Percentiles rank a stretch among this genome's conserved stretches.
These are phyloP conservation scores for Chiloscyllium plagiosum DNA, from an alignment of 2,113 vertebrate genomes.

Conservation along the genomic window DNA sequence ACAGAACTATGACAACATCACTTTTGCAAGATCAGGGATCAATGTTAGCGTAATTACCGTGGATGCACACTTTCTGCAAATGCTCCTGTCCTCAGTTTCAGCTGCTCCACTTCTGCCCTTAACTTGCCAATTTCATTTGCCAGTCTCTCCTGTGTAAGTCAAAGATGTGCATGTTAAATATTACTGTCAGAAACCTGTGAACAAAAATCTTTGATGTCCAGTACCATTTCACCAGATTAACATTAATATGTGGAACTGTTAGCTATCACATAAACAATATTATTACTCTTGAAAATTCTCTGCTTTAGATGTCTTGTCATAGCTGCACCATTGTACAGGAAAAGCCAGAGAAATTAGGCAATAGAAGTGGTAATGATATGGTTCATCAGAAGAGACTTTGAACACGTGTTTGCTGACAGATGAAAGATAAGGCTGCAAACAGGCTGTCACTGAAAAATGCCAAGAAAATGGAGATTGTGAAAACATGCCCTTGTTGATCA, in stretches of 20 bases:
- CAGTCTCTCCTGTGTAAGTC: conserved; percentile 68
- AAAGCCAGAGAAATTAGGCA: neutral
- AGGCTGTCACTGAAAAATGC: neutral
- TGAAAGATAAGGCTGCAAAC: neutral
- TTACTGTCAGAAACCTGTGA: neutral
- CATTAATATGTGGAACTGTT: neutral
- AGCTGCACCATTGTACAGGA: neutral
- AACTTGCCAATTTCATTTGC: conserved; percentile 92
- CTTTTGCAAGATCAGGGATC: neutral
- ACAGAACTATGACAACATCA: neutral
- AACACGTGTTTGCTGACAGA: neutral
- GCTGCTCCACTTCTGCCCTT: conserved; percentile 84
- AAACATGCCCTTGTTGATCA: neutral
- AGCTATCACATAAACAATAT: neutral
- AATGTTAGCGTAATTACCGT: conserved; percentile 58
- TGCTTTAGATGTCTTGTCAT: neutral
- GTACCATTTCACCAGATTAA: neutral
- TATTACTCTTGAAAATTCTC: neutral
- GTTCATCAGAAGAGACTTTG: neutral
- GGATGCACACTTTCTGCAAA: conserved; percentile 76
- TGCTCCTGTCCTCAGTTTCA: conserved; percentile 77
- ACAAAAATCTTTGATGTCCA: neutral
- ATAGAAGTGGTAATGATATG: neutral
- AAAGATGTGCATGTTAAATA: conserved; percentile 27
- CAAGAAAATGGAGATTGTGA: neutral